Evolutionary conservation across 2,113 vertebrate species (phyloP), one percentile per base, ranked within the genome.

Genomic region (Todiramphus saurophagus): DNA sequence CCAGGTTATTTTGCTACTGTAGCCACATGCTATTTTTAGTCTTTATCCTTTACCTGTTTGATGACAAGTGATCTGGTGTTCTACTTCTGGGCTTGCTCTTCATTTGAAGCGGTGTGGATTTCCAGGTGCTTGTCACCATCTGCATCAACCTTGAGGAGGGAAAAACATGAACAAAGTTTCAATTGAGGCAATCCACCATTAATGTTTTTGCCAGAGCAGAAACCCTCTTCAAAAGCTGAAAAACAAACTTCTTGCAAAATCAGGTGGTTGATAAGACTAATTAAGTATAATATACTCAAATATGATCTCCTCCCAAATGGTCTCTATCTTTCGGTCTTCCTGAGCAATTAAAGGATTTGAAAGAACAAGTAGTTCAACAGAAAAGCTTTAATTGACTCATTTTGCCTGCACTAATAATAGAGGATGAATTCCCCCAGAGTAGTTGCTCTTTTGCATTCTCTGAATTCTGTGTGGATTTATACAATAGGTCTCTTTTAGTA

Each of bases 21-120:
- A 82, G 83, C 50, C 55, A 91, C 89, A 58, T 43, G 75, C 31
- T 41, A 3, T 9, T 64, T 83, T 1, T 59, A 56, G 80, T 4
- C 35, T 93, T 88, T 88, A 64, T 62, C 69, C 58, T 93, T 97
- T 98, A 98, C 98, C 98, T 98, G 94, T 93, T 95, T 82, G 92
- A 96, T 86, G 63, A 64, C 68, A 64, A 91, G 87, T 53, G n/a
- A 85, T 63, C 46, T 19, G 73, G 50, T 60, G 82, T 82, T 96
- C 93, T 98, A 98, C 90, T 98, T 98, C 93, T 93, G 95, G 16
- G 37, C 24, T 90, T 1, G 64, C 66, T 94, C 90, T 88, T 95
- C 94, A 77, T 81, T 84, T 81, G 94, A 90, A 91, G 70, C 30
- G 8, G 89, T 58, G 48, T 70, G 92, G 67, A 85, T 51, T 85